These are phyloP conservation scores for Drosophila mulleri DNA, from an alignment of 2,888 invertebrate species.

Conservation along the genomic window DNA sequence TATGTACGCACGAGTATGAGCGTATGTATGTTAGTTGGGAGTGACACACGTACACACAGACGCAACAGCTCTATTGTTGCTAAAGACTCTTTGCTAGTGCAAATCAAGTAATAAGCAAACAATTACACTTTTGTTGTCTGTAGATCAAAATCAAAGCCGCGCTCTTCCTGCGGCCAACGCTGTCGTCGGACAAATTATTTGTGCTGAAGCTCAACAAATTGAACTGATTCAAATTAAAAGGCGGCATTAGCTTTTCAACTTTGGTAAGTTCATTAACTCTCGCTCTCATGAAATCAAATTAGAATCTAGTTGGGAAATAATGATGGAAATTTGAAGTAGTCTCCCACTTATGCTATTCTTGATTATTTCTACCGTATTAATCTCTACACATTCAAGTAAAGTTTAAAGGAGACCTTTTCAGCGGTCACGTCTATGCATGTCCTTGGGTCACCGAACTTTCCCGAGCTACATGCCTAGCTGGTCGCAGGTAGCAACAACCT, in stretches of 20 bases:
- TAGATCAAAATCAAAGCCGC: constrained; percentile 50
- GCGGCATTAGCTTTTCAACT: constrained; percentile 25
- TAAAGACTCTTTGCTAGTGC: constrained; percentile 17
- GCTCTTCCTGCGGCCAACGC: constrained; percentile 47
- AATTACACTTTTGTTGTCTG: constrained; percentile 44
- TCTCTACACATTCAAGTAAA: neutral
- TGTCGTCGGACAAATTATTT: constrained; percentile 19
- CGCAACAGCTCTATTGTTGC: constrained; percentile 11
- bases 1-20: neutral
- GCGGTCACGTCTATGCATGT: constrained; percentile 28
- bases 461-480: constrained; percentile 23
- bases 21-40: constrained; percentile 4
- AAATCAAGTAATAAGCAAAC: constrained; percentile 26
- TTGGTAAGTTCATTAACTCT: constrained; percentile 37
- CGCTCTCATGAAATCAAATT: constrained; percentile 10
- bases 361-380: too few relatives aligned
- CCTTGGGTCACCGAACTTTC: constrained; percentile 49
- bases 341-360: neutral
- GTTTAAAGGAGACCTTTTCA: constrained; percentile 20
- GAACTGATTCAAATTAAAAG: constrained; percentile 19
- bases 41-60: constrained; percentile 11
- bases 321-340: constrained; percentile 3
- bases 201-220: constrained; percentile 19
- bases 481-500: constrained; percentile 33
- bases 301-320: constrained; percentile 30